Percentiles rank a stretch among this genome's conserved stretches.
phyloP scores from a whole-genome alignment of 2,113 vertebrate genomes.

The Aleadryas rufinucha region DNA sequence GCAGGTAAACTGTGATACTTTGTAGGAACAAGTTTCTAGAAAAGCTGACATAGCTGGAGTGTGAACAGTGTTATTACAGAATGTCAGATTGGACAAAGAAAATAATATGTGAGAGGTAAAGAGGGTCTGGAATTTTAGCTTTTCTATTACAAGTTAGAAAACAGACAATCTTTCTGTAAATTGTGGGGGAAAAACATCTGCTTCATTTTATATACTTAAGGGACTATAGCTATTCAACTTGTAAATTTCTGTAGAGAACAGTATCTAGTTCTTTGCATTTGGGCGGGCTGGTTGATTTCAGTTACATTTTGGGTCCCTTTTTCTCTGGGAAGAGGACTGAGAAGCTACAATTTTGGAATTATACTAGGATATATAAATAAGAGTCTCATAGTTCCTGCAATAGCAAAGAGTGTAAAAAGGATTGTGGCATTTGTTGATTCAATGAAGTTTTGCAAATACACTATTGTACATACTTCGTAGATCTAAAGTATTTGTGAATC shows the following conservation, averaged over 20 bases:
- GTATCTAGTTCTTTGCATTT: neutral
- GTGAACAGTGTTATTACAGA: neutral
- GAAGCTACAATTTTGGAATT: neutral
- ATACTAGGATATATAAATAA: neutral
- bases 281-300: neutral
- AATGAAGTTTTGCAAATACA: neutral
- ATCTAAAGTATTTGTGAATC: neutral
- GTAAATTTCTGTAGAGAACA: neutral
- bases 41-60: accelerated
- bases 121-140: neutral
- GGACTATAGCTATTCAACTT: neutral
- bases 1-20: neutral
- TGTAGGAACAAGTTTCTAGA: neutral
- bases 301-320: neutral
- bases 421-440: neutral
- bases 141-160: neutral
- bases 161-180: neutral
- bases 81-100: neutral
- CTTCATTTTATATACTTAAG: neutral
- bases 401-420: neutral
- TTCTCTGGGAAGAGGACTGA: neutral
- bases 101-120: neutral
- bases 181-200: accelerated
- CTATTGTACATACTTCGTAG: neutral
- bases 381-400: neutral